Conservation (phyloP, 2,113 vertebrate genomes). For the Nanorana parkeri region DNA sequence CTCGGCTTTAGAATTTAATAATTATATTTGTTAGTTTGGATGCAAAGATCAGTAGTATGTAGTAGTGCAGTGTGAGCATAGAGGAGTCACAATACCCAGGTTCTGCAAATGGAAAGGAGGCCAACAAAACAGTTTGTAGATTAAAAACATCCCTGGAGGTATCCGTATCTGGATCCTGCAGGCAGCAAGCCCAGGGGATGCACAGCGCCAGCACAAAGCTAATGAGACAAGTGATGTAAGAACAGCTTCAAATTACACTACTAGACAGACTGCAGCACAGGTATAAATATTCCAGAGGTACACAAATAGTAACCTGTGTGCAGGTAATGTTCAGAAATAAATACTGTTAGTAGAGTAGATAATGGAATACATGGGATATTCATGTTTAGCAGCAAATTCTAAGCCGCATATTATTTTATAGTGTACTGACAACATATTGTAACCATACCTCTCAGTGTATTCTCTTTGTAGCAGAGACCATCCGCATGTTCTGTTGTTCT, state of each 20-base stretch:
- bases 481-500: no score
- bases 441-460: no score
- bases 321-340: no score
- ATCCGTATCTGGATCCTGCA: constrained; percentile 52
- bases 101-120: not conserved
- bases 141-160: constrained; percentile 38
- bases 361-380: no score
- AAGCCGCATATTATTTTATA: no score
- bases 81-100: not conserved
- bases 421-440: no score
- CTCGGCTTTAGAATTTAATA: no score
- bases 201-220: constrained; percentile 20
- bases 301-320: not conserved
- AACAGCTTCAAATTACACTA: constrained; percentile 27
- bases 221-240: constrained; percentile 56
- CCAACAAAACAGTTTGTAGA: constrained; percentile 35
- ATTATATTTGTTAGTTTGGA: not conserved
- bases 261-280: constrained; percentile 1
- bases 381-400: no score
- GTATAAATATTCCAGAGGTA: not conserved
- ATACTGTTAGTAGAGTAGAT: no score
- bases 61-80: not conserved
- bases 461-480: no score
- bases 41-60: not conserved
- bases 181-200: constrained; percentile 33